phyloP scores from a whole-genome alignment of 2,888 invertebrate species.

The Drosophila nr. perissopoda region DNA sequence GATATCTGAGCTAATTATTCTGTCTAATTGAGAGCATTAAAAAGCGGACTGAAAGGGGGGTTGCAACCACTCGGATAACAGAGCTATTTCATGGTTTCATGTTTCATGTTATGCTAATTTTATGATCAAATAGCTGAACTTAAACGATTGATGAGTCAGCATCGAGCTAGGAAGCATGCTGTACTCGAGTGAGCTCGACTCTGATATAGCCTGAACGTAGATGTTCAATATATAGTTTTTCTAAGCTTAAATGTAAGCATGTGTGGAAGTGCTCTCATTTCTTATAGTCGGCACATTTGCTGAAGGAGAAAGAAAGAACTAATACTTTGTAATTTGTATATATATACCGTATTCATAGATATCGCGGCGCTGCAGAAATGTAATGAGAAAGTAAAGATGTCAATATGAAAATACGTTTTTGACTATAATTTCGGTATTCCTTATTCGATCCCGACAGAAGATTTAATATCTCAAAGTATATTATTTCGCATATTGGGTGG shows the following conservation, averaged over 20 bases:
- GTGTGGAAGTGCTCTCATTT: not conserved
- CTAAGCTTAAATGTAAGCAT: not conserved
- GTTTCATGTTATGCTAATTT: conserved; percentile 40
- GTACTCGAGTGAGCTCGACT: not conserved
- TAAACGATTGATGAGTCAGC: conserved; percentile 18
- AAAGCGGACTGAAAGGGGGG: not conserved
- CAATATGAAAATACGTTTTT: not conserved
- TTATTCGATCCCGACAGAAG: not conserved
- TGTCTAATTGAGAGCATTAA: conserved; percentile 18
- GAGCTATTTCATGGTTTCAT: conserved; percentile 14
- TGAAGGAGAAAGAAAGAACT: not conserved
- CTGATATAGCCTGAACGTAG: not conserved
- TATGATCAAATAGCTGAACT: conserved; percentile 20
- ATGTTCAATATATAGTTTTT: not conserved
- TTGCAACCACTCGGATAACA: conserved; percentile 8
- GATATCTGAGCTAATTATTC: conserved; percentile 49
- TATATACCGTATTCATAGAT: not conserved
- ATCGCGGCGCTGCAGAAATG: not conserved
- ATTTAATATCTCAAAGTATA: not conserved
- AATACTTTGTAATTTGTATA: not conserved
- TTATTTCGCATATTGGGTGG: not conserved
- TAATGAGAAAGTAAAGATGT: not conserved
- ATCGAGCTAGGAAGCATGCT: not conserved
- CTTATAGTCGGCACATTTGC: not conserved
- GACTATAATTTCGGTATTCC: not conserved